Evolutionary conservation across 2,797 vertebrate species (phyloP).

Genomic region (Sebastes matsubarae): DNA sequence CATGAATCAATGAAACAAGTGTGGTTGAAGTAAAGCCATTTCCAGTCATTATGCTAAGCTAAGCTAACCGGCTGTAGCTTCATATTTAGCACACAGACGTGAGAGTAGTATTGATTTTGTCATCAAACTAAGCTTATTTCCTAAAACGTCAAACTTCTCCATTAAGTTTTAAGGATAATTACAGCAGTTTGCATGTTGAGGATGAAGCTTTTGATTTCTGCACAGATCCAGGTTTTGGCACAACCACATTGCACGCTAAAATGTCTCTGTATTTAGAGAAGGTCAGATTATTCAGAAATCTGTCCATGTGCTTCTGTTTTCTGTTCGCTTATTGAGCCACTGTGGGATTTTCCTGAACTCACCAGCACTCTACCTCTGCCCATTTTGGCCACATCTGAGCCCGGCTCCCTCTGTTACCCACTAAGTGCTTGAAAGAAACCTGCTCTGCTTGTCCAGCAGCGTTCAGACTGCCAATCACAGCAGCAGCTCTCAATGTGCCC

Average conservation of each 20-base stretch:
- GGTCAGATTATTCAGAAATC: constrained; percentile 23
- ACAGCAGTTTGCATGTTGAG: neutral
- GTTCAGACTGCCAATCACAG: constrained; percentile 87
- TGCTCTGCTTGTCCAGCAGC: constrained; percentile 83
- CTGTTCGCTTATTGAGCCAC: constrained; percentile 44
- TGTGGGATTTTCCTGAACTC: constrained; percentile 78
- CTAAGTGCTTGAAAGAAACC: constrained; percentile 86
- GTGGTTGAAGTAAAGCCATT: neutral
- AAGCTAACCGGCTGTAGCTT: neutral
- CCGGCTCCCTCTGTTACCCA: constrained; percentile 85
- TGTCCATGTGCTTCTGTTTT: constrained; percentile 32
- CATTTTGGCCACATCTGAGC: constrained; percentile 68
- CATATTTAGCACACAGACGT: neutral
- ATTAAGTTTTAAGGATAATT: neutral
- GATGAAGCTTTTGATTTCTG: constrained; percentile 25
- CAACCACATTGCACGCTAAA: constrained; percentile 4
- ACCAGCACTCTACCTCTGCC: constrained; percentile 61
- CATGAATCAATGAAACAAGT: neutral
- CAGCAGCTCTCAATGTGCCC: constrained; percentile 80
- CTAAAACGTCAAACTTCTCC: constrained; percentile 1
- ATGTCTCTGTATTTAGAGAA: constrained; percentile 27
- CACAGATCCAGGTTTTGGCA: constrained; percentile 7
- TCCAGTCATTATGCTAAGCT: neutral
- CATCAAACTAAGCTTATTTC: neutral
- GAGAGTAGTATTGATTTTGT: neutral